These are phyloP conservation scores for Melangyna quadrimaculata DNA, from an alignment of 2,888 invertebrate genomes.

Conservation along the genomic window DNA sequence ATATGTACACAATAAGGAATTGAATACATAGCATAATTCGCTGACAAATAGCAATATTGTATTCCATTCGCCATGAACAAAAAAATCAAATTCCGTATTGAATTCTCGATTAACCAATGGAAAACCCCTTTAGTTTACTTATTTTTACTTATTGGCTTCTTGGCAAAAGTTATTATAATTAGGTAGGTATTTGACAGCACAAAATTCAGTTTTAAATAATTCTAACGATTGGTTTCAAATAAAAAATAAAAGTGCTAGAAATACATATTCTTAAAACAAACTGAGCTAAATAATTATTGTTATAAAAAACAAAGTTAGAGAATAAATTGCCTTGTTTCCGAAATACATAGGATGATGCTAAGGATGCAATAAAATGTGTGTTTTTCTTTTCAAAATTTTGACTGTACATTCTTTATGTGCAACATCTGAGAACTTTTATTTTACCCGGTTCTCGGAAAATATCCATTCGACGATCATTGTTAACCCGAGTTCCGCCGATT, in stretches of 20 bases:
- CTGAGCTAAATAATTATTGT: background rate
- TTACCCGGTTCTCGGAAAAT: conserved; percentile 82
- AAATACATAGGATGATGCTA: conserved; percentile 68
- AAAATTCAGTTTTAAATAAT: background rate
- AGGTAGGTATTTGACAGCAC: background rate
- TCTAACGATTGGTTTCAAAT: background rate
- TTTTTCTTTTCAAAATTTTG: conserved; percentile 17
- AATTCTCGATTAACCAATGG: no score
- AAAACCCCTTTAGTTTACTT: no score
- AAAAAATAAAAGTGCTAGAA: background rate
- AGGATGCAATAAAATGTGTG: conserved; percentile 29
- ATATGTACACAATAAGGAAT: no score
- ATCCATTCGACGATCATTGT: conserved; percentile 81
- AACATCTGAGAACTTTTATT: conserved; percentile 79
- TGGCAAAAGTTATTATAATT: no score
- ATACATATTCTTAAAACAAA: conserved; percentile 35
- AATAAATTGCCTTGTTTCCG: conserved; percentile 32
- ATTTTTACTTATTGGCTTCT: no score
- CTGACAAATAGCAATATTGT: no score
- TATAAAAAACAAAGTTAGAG: conserved; percentile 26
- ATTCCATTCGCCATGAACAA: no score
- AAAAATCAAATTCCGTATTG: no score
- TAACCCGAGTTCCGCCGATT: conserved; percentile 80
- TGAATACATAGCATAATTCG: no score
- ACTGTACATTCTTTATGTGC: conserved; percentile 79